A percentile compares a stretch with the other conserved stretches of the same genome.
phyloP scores from a whole-genome alignment of 2,888 invertebrate species.

The Pollenia amentaria region DNA sequence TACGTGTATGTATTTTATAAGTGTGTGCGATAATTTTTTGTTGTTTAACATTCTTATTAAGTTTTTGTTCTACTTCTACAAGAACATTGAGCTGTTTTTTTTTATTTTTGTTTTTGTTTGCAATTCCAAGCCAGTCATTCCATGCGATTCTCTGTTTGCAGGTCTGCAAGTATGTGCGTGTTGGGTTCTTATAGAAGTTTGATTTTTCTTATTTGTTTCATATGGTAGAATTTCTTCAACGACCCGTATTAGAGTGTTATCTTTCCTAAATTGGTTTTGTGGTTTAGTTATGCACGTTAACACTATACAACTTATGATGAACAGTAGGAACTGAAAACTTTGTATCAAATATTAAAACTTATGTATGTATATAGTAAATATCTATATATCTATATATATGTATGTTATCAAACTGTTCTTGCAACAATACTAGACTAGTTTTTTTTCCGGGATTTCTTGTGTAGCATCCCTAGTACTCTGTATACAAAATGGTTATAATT shows the following conservation, averaged over 20 bases:
- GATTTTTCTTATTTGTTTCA: conserved; percentile 23
- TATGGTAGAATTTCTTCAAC: conserved; percentile 30
- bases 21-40: neutral
- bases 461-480: too few species aligned
- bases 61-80: conserved; percentile 53
- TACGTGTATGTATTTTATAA: neutral
- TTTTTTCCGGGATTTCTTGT: too few species aligned
- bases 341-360: too few species aligned
- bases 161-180: conserved; percentile 51
- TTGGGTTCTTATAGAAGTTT: conserved; percentile 45
- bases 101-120: conserved; percentile 32
- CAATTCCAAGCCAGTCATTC: conserved; percentile 35
- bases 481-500: too few species aligned
- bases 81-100: conserved; percentile 26
- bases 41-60: conserved; percentile 27
- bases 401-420: too few species aligned
- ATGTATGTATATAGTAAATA: too few species aligned
- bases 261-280: conserved; percentile 70
- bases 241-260: conserved; percentile 75
- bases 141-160: conserved; percentile 46
- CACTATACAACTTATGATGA: conserved; percentile 30
- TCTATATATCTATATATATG: too few species aligned
- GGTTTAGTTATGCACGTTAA: conserved; percentile 29
- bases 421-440: too few species aligned
- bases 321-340: neutral